phyloP scores from a whole-genome alignment of 2,888 invertebrate species.

The Tachina grossa region DNA sequence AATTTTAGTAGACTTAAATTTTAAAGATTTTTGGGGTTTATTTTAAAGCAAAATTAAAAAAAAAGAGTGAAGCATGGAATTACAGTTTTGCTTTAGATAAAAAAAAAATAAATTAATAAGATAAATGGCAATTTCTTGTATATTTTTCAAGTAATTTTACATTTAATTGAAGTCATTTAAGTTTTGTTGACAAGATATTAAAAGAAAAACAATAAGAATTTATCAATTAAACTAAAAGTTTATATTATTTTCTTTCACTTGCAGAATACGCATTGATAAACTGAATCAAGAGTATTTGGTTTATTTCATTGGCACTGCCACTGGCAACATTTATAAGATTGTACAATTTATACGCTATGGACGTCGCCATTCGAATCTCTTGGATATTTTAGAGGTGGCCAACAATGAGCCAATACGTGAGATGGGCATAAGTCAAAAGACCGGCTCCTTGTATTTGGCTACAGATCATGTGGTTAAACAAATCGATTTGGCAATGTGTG shows the following conservation, averaged over 20 bases:
- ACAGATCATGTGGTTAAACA: slow-evolving; percentile 95
- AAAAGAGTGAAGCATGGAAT: background rate
- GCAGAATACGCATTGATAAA: slow-evolving; percentile 83
- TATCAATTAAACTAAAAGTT: background rate
- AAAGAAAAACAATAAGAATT: background rate
- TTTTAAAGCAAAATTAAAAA: background rate
- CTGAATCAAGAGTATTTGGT: slow-evolving; percentile 90
- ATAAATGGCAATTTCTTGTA: slow-evolving; percentile 6
- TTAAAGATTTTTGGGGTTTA: slow-evolving; percentile 15
- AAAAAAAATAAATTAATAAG: background rate
- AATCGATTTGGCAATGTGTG: slow-evolving; percentile 94
- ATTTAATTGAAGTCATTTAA: slow-evolving; percentile 31
- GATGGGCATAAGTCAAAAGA: slow-evolving; percentile 93
- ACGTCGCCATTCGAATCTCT: slow-evolving; percentile 91
- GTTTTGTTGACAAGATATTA: background rate
- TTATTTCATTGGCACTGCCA: slow-evolving; percentile 93
- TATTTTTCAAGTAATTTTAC: slow-evolving; percentile 2
- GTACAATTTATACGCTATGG: slow-evolving; percentile 94
- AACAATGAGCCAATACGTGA: slow-evolving; percentile 93
- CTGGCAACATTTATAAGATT: slow-evolving; percentile 95
- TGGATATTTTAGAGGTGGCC: slow-evolving; percentile 96
- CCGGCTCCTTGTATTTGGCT: slow-evolving; percentile 94
- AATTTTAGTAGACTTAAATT: slow-evolving; percentile 42
- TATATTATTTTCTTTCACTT: slow-evolving; percentile 19
- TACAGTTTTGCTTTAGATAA: background rate